Conservation (phyloP, 2,888 invertebrate species). For the Ramazzottius varieornatus region DNA sequence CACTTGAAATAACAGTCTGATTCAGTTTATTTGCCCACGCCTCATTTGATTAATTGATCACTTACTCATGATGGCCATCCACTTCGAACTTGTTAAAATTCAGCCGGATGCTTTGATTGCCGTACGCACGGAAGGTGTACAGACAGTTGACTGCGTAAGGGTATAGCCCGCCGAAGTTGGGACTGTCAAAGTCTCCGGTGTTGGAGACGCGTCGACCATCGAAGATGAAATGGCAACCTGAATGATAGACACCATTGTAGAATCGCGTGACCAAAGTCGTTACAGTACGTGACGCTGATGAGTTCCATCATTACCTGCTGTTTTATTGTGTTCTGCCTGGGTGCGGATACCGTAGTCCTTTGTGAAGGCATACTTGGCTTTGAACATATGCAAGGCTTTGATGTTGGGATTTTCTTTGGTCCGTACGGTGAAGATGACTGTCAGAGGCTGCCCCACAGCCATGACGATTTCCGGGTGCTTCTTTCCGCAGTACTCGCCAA, state of each 20-base stretch:
- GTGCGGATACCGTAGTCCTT: background rate
- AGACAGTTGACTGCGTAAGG: background rate
- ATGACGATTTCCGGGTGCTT: background rate
- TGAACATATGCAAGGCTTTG: background rate
- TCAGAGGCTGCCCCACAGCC: background rate
- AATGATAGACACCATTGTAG: background rate
- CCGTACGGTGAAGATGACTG: background rate
- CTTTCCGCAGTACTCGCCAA: background rate
- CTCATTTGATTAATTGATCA: background rate
- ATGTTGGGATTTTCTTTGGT: background rate
- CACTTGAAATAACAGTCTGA: no score
- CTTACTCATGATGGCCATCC: background rate
- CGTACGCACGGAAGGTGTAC: background rate
- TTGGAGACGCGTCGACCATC: background rate
- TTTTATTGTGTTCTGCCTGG: background rate
- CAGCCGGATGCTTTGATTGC: background rate
- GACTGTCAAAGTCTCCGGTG: background rate
- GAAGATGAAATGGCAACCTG: background rate
- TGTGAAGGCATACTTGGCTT: background rate
- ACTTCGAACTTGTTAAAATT: background rate
- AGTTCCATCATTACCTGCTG: background rate
- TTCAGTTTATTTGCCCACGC: no score
- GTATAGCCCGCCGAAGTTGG: background rate
- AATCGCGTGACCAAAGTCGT: background rate
- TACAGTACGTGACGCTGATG: background rate